These are phyloP conservation scores for Porphyrio hochstetteri DNA, from an alignment of 2,113 vertebrate species.

Conservation along the genomic window DNA sequence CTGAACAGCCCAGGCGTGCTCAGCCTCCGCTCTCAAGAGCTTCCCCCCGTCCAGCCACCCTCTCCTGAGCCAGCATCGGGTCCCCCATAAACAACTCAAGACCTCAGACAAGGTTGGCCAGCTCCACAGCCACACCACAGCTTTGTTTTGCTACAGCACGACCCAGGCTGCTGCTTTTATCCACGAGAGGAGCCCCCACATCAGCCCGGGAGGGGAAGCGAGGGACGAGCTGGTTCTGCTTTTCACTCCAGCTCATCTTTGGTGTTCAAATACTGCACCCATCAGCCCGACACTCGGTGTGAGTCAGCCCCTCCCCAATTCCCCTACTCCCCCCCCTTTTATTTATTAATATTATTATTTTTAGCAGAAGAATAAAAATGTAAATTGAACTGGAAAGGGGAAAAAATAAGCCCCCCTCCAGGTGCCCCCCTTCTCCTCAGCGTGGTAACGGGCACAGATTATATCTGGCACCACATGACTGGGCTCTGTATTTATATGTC, in stretches of 20 bases:
- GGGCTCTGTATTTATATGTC: slow-evolving; percentile 71
- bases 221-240: neutral
- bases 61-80: rapidly evolving
- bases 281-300: neutral
- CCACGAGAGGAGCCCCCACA: neutral
- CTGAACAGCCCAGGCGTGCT: neutral
- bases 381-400: slow-evolving; percentile 40
- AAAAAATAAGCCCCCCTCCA: slow-evolving; percentile 7
- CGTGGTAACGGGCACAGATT: slow-evolving; percentile 37
- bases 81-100: neutral
- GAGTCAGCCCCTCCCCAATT: neutral
- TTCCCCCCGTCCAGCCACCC: neutral
- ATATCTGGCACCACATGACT: slow-evolving; percentile 53
- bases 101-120: neutral
- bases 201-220: neutral
- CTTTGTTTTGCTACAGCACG: neutral
- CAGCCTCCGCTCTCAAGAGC: neutral
- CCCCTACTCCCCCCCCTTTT: neutral
- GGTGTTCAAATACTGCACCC: neutral
- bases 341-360: neutral
- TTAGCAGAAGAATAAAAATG: slow-evolving; percentile 58
- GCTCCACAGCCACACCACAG: neutral
- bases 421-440: slow-evolving; percentile 18
- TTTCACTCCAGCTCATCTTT: neutral
- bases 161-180: neutral